Conservation (phyloP, 2,797 vertebrate genomes). For the Argyrosomus regius region DNA sequence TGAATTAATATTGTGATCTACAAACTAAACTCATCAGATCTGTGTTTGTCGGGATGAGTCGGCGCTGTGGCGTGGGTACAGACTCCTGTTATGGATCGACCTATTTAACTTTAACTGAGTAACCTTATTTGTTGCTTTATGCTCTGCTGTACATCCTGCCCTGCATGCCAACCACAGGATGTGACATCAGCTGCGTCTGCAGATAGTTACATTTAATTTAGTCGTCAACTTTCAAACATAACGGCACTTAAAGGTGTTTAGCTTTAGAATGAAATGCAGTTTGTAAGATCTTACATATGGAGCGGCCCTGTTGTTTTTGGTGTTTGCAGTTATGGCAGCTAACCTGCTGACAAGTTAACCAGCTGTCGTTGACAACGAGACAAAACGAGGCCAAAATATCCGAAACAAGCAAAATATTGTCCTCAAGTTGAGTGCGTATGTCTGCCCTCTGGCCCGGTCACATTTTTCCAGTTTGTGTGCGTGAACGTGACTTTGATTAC, state of each 20-base stretch:
- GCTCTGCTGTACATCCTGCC: constrained; percentile 4
- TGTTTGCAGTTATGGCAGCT: not conserved
- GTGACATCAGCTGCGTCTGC: not conserved
- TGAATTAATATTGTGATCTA: no score
- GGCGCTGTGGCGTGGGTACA: not conserved
- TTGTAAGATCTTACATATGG: no score
- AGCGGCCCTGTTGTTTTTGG: no score
- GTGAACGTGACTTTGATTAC: constrained; percentile 26
- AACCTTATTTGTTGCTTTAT: not conserved
- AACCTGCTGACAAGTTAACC: no score
- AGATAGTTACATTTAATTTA: not conserved
- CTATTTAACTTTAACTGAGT: not conserved
- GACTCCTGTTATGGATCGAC: constrained; percentile 18
- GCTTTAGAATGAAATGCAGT: no score
- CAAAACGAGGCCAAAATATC: not conserved
- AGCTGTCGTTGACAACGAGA: not conserved
- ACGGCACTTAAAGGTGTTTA: not conserved
- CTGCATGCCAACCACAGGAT: constrained; percentile 3
- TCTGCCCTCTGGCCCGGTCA: constrained; percentile 7
- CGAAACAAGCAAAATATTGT: not conserved
- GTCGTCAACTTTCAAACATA: not conserved
- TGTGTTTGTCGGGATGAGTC: no score
- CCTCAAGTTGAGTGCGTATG: not conserved
- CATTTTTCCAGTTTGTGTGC: constrained; percentile 9
- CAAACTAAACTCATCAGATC: not conserved